These are phyloP conservation scores for Silurus aristotelis DNA, from an alignment of 2,797 vertebrate species.

Conservation along the genomic window DNA sequence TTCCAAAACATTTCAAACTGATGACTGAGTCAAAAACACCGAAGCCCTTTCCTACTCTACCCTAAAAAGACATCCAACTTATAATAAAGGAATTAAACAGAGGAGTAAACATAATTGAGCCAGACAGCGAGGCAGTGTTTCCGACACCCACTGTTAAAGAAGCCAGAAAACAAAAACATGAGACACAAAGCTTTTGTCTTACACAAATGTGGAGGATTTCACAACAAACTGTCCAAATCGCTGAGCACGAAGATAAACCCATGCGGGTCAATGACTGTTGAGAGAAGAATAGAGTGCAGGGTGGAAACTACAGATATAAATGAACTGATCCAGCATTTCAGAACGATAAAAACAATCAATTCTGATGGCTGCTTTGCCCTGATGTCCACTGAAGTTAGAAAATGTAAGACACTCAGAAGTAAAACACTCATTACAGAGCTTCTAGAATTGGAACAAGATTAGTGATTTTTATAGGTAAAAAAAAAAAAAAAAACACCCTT, in stretches of 20 bases:
- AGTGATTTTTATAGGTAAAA: too few relatives aligned
- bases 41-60: neutral
- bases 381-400: neutral
- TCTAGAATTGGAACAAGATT: neutral
- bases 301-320: neutral
- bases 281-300: neutral
- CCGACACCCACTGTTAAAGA: constrained; percentile 29
- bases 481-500: too few relatives aligned
- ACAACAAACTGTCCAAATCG: neutral
- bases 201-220: neutral
- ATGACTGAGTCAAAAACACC: neutral
- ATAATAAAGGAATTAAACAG: constrained; percentile 18
- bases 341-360: neutral
- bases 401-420: neutral
- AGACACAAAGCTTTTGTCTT: neutral
- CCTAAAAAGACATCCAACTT: neutral
- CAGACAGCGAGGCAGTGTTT: constrained; percentile 24
- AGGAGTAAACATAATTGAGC: constrained; percentile 35
- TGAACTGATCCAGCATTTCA: neutral
- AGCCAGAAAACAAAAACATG: neutral
- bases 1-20: neutral
- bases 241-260: neutral
- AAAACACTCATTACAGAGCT: neutral
- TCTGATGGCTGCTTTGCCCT: neutral
- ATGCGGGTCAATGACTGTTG: neutral